Conservation (phyloP, 2,797 vertebrate genomes). For the Moxostoma hubbsi region DNA sequence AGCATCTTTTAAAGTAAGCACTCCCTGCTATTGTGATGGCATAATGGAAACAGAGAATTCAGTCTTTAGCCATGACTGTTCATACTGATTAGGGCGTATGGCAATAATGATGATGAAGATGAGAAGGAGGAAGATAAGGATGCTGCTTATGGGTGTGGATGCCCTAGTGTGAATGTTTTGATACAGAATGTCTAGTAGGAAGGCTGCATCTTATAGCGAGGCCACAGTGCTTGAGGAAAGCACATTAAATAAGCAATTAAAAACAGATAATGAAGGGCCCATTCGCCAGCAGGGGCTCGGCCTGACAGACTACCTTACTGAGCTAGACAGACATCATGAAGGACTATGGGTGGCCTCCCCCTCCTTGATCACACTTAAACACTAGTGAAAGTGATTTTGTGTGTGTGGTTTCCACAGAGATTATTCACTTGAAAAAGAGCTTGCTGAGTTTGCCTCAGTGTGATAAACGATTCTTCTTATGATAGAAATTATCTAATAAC, state of each 20-base stretch:
- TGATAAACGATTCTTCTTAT: conserved; percentile 37
- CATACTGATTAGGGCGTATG: neutral
- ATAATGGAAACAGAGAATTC: conserved; percentile 1
- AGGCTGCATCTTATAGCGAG: conserved; percentile 48
- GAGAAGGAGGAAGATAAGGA: neutral
- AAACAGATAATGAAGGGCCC: conserved; percentile 74
- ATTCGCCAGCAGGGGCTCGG: conserved; percentile 57
- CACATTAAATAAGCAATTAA: conserved; percentile 79
- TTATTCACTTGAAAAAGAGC: conserved; percentile 4
- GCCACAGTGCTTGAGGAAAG: conserved; percentile 58
- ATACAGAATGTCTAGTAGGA: conserved; percentile 23
- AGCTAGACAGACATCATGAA: conserved; percentile 35
- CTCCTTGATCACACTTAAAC: conserved; percentile 48
- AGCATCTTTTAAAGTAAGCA: neutral
- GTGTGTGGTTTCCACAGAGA: conserved; percentile 32
- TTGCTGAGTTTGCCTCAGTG: conserved; percentile 13
- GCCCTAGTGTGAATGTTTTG: conserved; percentile 37
- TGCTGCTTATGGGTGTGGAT: conserved; percentile 14
- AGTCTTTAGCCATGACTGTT: neutral
- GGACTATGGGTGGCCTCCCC: conserved; percentile 10
- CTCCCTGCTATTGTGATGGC: neutral
- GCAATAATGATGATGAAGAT: conserved; percentile 2
- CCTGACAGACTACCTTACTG: conserved; percentile 41
- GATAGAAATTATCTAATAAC: conserved; percentile 37
- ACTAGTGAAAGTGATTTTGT: conserved; percentile 55